These are phyloP conservation scores for Gymnocypris eckloni DNA, from an alignment of 2,797 vertebrate genomes.

Conservation along the genomic window DNA sequence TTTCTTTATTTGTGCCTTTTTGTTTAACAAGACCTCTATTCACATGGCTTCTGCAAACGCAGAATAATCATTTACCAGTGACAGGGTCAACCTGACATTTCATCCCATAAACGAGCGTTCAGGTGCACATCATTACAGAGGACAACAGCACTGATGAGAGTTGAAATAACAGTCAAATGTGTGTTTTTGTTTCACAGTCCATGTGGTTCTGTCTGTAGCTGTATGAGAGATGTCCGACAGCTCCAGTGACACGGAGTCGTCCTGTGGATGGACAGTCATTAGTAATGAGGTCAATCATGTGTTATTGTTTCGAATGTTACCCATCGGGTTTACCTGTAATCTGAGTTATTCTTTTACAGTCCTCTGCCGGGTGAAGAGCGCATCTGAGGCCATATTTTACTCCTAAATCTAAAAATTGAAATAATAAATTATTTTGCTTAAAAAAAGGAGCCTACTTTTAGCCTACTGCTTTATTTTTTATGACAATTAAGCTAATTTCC, in stretches of 20 bases:
- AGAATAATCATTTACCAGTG: conserved; percentile 22
- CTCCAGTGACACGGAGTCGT: conserved; percentile 94
- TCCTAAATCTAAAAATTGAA: neutral
- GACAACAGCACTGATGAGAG: neutral
- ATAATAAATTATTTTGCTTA: neutral
- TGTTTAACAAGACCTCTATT: neutral
- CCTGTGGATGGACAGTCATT: conserved; percentile 96
- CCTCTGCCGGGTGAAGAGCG: neutral
- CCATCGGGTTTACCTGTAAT: neutral
- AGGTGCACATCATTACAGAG: neutral
- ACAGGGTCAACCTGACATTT: conserved; percentile 24
- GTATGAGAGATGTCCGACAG: conserved; percentile 87
- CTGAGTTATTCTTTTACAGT: neutral
- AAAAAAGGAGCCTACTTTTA: neutral
- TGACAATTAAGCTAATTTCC: neutral
- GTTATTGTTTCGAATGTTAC: neutral
- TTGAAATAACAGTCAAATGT: neutral
- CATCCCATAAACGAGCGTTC: neutral
- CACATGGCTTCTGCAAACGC: neutral
- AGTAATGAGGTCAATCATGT: conserved; percentile 87
- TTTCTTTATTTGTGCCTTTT: neutral
- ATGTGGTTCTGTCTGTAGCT: conserved; percentile 60
- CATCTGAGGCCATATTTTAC: too few relatives aligned
- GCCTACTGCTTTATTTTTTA: neutral
- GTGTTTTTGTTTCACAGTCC: neutral